Evolutionary conservation across 2,888 invertebrate species (phyloP).

Genomic region (Erannis defoliaria): DNA sequence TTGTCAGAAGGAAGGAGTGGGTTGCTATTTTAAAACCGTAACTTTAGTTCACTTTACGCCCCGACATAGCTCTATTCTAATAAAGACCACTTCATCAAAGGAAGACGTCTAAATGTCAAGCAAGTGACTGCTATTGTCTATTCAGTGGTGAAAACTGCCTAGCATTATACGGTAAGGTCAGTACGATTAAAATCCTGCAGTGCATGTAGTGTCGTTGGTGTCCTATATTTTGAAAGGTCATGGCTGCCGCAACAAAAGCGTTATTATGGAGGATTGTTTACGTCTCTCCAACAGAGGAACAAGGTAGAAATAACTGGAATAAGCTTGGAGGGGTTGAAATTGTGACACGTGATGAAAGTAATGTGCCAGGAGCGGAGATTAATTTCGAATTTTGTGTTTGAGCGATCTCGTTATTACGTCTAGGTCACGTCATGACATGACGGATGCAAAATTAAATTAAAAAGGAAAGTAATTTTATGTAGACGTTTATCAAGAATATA

Average conservation of each 20-base stretch:
- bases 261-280: constrained; percentile 36
- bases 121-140: too few species aligned
- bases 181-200: background rate
- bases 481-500: too few species aligned
- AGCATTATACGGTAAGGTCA: background rate
- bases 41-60: too few species aligned
- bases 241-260: constrained; percentile 20
- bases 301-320: constrained; percentile 48
- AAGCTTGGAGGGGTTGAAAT: constrained; percentile 43
- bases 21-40: too few species aligned
- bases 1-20: too few species aligned
- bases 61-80: too few species aligned
- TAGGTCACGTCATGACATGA: constrained; percentile 11
- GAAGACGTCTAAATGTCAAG: too few species aligned
- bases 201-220: background rate
- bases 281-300: constrained; percentile 42
- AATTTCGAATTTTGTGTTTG: constrained; percentile 38
- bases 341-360: constrained; percentile 48
- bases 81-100: too few species aligned
- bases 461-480: background rate
- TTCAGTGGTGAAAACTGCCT: too few species aligned
- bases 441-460: constrained; percentile 21
- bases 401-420: constrained; percentile 22
- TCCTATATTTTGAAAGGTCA: constrained; percentile 23
- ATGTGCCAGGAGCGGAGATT: constrained; percentile 43